Evolutionary conservation across 2,888 invertebrate species (phyloP), one percentile per base, ranked within the genome.

Genomic region (Helicoverpa assulta): DNA sequence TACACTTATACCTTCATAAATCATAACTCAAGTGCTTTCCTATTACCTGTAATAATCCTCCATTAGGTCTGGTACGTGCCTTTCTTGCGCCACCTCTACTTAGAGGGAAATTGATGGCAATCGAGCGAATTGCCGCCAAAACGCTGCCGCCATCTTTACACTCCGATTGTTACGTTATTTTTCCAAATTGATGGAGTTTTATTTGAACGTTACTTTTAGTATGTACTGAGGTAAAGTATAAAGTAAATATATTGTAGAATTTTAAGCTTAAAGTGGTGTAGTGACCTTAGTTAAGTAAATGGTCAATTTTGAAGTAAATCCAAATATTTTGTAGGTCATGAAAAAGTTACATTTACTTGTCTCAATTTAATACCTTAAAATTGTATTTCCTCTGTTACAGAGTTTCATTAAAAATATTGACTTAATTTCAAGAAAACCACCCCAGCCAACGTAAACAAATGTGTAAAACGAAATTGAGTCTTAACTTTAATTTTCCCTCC

Each of bases 31-130:
- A 81, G 65, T 77, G 76, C 65, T 75, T 82, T 72, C 65, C 76
- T 76, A 84, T 84, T 82, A 82, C 82, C 82, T 82, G 82, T 69
- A 77, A 80, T 84, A 83, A 81, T 78, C 76, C 65, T 18, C 76
- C 70, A 80, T 79, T 79, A 81, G 71, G 70, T 29, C 18, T 14
- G 68, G 82, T 76, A 84, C 83, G 83, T 83, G 83, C 68, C 69
- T 66, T 40, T 26, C 54, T 33, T 47, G 47, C 50, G 57, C 51
- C 78, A 80, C 77, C 77, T 73, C 80, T 72, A 73, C 84, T 82
- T 80, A 72, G 59, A 33, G 55, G 59, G 64, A 65, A 83, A 76
- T 81, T 83, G 83, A 83, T 76, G 81, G 70, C 70, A 76, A 78
- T 61, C 63, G 69, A 80, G 76, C 62, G 61, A 78, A 74, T 75